Evolutionary conservation across 2,797 vertebrate species (phyloP).

Genomic region (Tiaroga cobitis): DNA sequence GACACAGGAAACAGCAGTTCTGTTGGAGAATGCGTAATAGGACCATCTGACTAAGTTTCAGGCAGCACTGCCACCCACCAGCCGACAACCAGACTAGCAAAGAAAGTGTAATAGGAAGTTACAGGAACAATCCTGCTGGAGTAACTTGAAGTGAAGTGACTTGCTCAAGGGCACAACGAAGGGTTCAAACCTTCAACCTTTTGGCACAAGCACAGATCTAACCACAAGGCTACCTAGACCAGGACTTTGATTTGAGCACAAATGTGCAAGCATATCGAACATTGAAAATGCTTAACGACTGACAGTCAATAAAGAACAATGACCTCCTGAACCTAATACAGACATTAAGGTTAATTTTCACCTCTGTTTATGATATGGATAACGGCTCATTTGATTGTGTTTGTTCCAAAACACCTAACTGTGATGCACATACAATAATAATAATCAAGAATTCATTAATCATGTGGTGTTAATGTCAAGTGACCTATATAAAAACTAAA

Average conservation of each 20-base stretch:
- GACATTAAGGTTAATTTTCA: not conserved
- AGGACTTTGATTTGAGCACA: not conserved
- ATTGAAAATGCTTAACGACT: not conserved
- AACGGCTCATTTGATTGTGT: not conserved
- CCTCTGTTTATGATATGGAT: not conserved
- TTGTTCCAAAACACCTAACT: not conserved
- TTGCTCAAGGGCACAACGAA: not conserved
- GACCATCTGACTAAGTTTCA: conserved; percentile 31
- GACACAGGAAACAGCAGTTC: conserved; percentile 33
- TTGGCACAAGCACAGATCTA: not conserved
- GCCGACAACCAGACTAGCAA: not conserved
- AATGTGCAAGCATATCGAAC: not conserved
- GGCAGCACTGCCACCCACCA: conserved; percentile 10
- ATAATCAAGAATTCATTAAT: not conserved
- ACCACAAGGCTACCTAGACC: not conserved
- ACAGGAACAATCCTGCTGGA: not conserved
- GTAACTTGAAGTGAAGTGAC: not conserved
- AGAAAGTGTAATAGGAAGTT: conserved; percentile 12
- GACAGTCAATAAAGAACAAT: not conserved
- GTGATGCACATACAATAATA: not conserved
- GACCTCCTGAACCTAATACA: not conserved
- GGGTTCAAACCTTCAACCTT: not conserved
- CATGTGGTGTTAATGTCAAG: not conserved
- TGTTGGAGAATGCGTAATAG: conserved; percentile 18
- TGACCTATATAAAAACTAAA: not conserved